Percentiles rank a stretch among this genome's conserved stretches.
phyloP scores from a whole-genome alignment of 1,140 invertebrate species.

The Aphaenogaster rudis region DNA sequence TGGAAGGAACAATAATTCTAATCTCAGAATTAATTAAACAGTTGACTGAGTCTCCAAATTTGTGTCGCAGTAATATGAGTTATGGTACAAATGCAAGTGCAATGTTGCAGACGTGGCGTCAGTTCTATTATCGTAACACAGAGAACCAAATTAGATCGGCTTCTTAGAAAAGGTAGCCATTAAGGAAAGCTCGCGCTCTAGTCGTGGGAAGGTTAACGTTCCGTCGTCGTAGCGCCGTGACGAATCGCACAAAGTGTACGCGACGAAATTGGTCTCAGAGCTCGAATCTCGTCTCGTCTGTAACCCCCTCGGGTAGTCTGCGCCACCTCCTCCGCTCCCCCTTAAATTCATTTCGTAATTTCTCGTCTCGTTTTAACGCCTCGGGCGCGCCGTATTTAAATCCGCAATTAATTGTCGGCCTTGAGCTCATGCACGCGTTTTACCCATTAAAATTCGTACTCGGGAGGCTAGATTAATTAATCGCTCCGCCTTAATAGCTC shows the following conservation, averaged over 20 bases:
- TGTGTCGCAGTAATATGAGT: not conserved
- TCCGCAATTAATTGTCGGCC: slow-evolving; percentile 51
- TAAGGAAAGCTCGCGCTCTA: slow-evolving; percentile 66
- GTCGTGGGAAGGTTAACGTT: slow-evolving; percentile 75
- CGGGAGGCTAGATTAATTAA: slow-evolving; percentile 46
- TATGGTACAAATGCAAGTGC: slow-evolving; percentile 1
- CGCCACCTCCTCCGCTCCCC: not conserved
- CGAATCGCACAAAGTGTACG: slow-evolving; percentile 77
- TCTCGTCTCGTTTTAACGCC: slow-evolving; percentile 50
- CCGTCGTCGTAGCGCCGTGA: slow-evolving; percentile 71
- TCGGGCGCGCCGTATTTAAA: slow-evolving; percentile 43
- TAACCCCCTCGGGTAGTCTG: slow-evolving; percentile 32
- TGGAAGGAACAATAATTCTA: not conserved
- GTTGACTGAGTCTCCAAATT: slow-evolving; percentile 13
- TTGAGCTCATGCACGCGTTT: slow-evolving; percentile 43
- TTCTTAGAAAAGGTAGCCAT: slow-evolving; percentile 69
- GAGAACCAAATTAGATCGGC: slow-evolving; percentile 61
- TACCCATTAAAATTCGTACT: slow-evolving; percentile 50
- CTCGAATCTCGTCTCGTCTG: slow-evolving; percentile 56
- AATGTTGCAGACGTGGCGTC: slow-evolving; percentile 11
- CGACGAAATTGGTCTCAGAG: slow-evolving; percentile 79
- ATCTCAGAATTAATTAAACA: not conserved
- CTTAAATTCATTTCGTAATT: slow-evolving; percentile 46
- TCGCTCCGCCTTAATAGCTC: slow-evolving; percentile 52
- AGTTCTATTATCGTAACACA: slow-evolving; percentile 44